phyloP scores from a whole-genome alignment of 1,140 invertebrate species.

The Muscidifurax raptorellus region DNA sequence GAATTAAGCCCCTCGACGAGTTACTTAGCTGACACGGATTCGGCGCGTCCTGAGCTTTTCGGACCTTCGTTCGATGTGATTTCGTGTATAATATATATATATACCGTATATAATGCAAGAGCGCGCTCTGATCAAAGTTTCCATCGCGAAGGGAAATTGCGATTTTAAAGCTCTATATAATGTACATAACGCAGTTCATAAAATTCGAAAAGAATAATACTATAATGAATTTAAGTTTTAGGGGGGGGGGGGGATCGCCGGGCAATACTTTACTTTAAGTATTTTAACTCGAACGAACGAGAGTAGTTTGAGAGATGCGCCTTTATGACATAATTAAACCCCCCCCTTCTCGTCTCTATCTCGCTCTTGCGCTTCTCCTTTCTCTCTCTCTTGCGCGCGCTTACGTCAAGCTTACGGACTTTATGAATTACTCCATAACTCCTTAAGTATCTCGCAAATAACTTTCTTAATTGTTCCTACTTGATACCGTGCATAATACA shows the following conservation, averaged over 20 bases:
- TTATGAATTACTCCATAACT: slow-evolving; percentile 55
- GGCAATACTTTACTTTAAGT: slow-evolving; percentile 15
- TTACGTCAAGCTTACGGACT: slow-evolving; percentile 43
- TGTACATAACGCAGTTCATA: not conserved
- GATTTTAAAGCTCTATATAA: not conserved
- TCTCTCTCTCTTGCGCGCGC: slow-evolving; percentile 8
- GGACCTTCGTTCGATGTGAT: not conserved
- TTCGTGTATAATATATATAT: not conserved
- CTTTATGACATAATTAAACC: slow-evolving; percentile 50
- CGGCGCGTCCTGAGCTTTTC: not conserved
- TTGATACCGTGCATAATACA: slow-evolving; percentile 52
- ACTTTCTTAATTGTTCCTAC: slow-evolving; percentile 54
- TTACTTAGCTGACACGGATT: not conserved
- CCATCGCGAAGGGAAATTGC: not conserved
- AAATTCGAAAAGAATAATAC: slow-evolving; percentile 23
- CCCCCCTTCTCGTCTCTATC: slow-evolving; percentile 38
- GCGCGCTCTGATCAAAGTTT: slow-evolving; percentile 31
- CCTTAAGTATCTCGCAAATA: slow-evolving; percentile 54
- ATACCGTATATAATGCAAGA: not conserved
- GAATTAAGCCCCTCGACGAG: not conserved
- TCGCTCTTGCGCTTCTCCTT: not conserved
- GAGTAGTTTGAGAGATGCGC: slow-evolving; percentile 42
- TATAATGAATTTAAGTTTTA: slow-evolving; percentile 35
- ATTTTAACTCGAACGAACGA: slow-evolving; percentile 43
- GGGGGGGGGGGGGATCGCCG: too few relatives aligned